These are phyloP conservation scores for Girardia tigrina DNA, from an alignment of 2,888 invertebrate species.

Conservation along the genomic window DNA sequence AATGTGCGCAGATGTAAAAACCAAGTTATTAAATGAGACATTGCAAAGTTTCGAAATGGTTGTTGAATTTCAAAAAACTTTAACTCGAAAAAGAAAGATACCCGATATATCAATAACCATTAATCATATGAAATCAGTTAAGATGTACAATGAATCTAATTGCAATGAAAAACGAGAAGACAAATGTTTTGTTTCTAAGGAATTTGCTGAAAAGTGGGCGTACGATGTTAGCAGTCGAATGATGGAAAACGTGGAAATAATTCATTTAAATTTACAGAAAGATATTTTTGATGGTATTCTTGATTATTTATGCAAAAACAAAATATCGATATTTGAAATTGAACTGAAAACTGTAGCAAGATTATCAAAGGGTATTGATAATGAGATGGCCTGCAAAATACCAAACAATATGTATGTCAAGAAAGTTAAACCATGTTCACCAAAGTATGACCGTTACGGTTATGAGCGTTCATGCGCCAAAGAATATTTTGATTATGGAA, in stretches of 20 bases:
- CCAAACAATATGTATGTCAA: background rate
- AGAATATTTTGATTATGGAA: background rate
- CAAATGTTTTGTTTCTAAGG: background rate
- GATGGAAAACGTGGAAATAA: background rate
- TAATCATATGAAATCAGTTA: background rate
- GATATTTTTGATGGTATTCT: background rate
- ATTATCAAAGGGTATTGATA: background rate
- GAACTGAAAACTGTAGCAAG: background rate
- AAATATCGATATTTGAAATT: background rate
- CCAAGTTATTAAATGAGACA: background rate
- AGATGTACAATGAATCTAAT: background rate
- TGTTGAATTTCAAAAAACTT: background rate
- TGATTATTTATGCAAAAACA: background rate
- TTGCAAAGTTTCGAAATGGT: background rate
- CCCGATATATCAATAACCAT: slow-evolving; percentile 8
- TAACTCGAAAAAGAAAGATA: background rate
- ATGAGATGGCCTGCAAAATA: slow-evolving; percentile 9
- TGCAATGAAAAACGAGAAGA: background rate
- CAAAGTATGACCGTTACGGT: slow-evolving; percentile 10
- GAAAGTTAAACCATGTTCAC: background rate
- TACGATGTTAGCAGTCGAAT: background rate
- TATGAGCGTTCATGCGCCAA: background rate
- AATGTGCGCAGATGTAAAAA: background rate
- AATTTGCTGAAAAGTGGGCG: slow-evolving; percentile 4
- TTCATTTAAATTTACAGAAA: slow-evolving; percentile 15